Conservation (phyloP, 2,888 invertebrate genomes). For the Lycaena phlaeas region DNA sequence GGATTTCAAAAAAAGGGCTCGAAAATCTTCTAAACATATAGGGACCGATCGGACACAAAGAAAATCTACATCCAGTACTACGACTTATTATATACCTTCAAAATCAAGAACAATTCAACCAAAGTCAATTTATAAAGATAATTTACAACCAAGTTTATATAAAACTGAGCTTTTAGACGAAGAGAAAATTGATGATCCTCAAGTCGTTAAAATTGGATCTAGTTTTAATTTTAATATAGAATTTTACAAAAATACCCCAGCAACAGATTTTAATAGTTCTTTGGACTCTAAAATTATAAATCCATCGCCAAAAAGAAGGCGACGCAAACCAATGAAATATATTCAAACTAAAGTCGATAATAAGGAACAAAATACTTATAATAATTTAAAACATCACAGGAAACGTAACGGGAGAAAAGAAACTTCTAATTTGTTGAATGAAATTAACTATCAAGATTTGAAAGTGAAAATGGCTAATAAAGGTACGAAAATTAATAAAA, state of each 20-base stretch:
- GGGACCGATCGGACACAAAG: too few species aligned
- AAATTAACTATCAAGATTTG: not conserved
- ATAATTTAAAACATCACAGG: not conserved
- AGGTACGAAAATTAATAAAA: slow-evolving; percentile 7
- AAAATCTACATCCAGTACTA: too few species aligned
- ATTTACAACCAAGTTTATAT: not conserved
- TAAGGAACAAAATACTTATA: not conserved
- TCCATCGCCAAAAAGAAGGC: too few species aligned
- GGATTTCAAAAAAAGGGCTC: too few species aligned
- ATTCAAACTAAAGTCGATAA: not conserved
- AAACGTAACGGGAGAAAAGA: not conserved
- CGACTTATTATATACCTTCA: too few species aligned
- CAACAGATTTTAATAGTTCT: too few species aligned
- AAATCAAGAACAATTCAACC: too few species aligned
- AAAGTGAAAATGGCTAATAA: not conserved
- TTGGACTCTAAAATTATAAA: too few species aligned
- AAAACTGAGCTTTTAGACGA: not conserved
- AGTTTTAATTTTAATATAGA: slow-evolving; percentile 22
- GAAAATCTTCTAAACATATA: too few species aligned
- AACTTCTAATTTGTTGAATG: not conserved
- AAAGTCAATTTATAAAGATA: too few species aligned
- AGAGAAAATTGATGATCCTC: slow-evolving; percentile 10
- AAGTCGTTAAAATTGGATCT: slow-evolving; percentile 23
- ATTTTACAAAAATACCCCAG: slow-evolving; percentile 20
- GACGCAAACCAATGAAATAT: not conserved